Evolutionary conservation across 2,888 invertebrate species (phyloP), one percentile per base, ranked within the genome.

Genomic region (Trypoxylon attenuatum): DNA sequence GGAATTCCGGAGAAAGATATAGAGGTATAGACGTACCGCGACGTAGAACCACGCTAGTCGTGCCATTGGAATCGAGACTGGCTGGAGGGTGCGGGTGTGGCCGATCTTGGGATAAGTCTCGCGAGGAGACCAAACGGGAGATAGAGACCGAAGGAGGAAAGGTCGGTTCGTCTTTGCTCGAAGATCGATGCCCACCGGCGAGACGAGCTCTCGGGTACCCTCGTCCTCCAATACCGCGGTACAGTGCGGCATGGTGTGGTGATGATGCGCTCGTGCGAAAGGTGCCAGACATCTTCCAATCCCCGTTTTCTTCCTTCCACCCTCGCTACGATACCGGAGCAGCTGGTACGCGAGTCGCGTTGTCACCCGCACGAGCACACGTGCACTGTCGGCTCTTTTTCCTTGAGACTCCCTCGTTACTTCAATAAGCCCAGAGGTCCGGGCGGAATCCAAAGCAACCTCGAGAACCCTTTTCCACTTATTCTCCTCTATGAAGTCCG

Each of bases 171-270:
- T 73, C 69, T 57, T 68, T 33, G n/a, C 13, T 66, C 58, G 43
- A 67, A 77, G 77, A 76, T 81, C 78, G 73, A 71, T 73, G 77
- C 81, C 82, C 69, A 68, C 72, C 73, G 81, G 78, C 77, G 62
- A 70, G 70, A 71, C 74, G 57, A 71, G 71, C 57, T 73, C 60
- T 45, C 49, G 27, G 27, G 25, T 33, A 33, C 13, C n/a, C n/a
- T n/a, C n/a, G n/a, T n/a, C n/a, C n/a, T n/a, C n/a, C n/a, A n/a
- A n/a, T n/a, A n/a, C n/a, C n/a, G n/a, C n/a, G n/a, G n/a, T n/a
- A n/a, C n/a, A n/a, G n/a, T n/a, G n/a, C n/a, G n/a, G n/a, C n/a
- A n/a, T n/a, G n/a, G n/a, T n/a, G n/a, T n/a, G n/a, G n/a, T n/a
- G 25, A 38, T 19, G 16, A 54, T 41, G 60, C 64, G 46, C 23